Conservation (phyloP, 2,113 vertebrate species). For the Orientallactaga bullata region DNA sequence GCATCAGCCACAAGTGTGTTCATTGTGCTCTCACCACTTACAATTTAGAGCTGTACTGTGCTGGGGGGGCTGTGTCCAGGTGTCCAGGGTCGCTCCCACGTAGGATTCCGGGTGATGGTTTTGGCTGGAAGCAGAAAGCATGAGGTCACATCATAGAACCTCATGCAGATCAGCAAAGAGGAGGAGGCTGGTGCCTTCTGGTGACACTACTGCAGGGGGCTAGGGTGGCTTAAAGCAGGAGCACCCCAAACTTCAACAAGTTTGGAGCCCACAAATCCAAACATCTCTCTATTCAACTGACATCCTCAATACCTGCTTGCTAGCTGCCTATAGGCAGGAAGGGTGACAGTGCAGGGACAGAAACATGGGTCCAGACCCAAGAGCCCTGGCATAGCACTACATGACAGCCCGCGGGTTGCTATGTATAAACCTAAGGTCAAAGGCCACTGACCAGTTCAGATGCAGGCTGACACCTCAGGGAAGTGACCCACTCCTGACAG, state of each 20-base stretch:
- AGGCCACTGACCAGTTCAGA: neutral
- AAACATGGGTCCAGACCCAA: too few species aligned
- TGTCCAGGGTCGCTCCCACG: conserved; percentile 8
- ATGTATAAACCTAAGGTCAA: rapidly evolving
- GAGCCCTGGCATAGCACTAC: neutral
- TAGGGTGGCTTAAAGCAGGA: neutral
- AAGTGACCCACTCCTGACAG: neutral
- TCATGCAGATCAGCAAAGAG: neutral
- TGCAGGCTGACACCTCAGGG: too few species aligned
- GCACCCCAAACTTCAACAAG: neutral
- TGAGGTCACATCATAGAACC: conserved; percentile 24
- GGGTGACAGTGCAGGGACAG: rapidly evolving
- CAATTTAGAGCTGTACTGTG: conserved; percentile 7
- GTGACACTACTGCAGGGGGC: rapidly evolving
- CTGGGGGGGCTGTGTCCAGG: neutral
- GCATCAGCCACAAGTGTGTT: neutral
- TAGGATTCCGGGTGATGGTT: neutral
- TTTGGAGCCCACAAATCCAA: rapidly evolving
- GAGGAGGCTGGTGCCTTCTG: neutral
- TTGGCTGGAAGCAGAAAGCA: conserved; percentile 53
- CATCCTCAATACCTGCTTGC: rapidly evolving
- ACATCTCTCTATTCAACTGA: too few species aligned
- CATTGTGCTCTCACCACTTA: conserved; percentile 56
- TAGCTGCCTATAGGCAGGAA: rapidly evolving
- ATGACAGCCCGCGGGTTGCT: rapidly evolving